A percentile compares a stretch with the other conserved stretches of the same genome.
Conservation (phyloP, 2,113 vertebrate species). For the Struthidea cinerea region DNA sequence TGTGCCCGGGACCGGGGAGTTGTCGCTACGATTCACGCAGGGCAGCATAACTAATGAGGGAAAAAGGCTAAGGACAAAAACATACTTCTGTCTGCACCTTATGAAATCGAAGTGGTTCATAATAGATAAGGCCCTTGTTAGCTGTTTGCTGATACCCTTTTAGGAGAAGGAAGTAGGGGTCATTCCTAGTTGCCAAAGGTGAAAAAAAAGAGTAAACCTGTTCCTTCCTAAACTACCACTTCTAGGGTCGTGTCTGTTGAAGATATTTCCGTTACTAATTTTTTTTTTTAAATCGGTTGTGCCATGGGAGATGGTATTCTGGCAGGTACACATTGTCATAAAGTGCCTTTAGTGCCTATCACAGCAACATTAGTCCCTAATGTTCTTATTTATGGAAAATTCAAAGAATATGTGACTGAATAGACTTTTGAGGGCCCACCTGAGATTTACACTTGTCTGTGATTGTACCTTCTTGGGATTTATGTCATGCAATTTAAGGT, state of each 20-base stretch:
- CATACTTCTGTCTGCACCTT: not conserved
- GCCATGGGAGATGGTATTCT: not conserved
- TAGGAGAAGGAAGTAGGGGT: not conserved
- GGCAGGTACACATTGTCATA: not conserved
- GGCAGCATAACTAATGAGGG: not conserved
- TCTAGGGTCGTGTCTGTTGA: not conserved
- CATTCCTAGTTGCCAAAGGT: not conserved
- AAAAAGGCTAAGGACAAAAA: not conserved
- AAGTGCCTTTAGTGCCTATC: not conserved
- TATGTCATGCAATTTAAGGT: not conserved
- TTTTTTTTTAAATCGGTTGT: not conserved
- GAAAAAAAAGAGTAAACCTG: not conserved
- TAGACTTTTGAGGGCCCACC: not conserved
- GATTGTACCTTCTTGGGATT: not conserved
- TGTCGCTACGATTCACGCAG: not conserved
- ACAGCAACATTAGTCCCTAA: not conserved
- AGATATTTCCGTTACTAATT: not conserved
- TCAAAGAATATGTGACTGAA: not conserved
- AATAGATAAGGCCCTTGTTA: not conserved
- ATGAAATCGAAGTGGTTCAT: not conserved
- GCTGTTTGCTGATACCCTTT: not conserved
- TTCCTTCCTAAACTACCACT: not conserved
- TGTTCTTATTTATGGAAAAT: constrained; percentile 8
- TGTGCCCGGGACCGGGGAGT: not conserved
- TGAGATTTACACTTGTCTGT: not conserved